Evolutionary conservation across 2,888 invertebrate species (phyloP), one percentile per base, ranked within the genome.

Genomic region (Girardia tigrina): DNA sequence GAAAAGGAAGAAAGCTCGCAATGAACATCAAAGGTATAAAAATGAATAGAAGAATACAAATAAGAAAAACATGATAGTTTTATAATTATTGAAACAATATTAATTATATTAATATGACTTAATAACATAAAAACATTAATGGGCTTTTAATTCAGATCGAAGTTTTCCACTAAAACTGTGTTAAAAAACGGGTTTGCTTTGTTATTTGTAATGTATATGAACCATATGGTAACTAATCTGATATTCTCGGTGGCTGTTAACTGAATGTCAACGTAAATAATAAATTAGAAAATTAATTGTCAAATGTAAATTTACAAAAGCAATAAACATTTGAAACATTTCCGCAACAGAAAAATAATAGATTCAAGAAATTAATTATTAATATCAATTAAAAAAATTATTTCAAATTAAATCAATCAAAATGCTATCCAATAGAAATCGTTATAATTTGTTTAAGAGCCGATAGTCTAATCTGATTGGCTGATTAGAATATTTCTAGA

Each of bases 391-490:
- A 4, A n/a, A 56, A 36, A 36, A 8, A 56, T 20, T 20, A 20
- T 20, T 16, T 56, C 23, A 20, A 12, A 56, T 20, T 56, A 56
- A 56, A 56, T 56, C 56, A 56, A 56, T 56, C 56, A 56, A 2
- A n/a, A 56, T 56, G 8, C 56, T 56, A 16, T 56, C 56, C 56
- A 56, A 56, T 56, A 56, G n/a, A 16, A 56, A 8, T 56, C 56
- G 23, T 8, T 56, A 8, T 4, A 56, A 12, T 56, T 12, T 12
- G 23, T 8, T 23, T 56, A 56, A 56, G n/a, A 56, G 56, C 56
- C 56, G 56, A 56, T 56, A 56, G 56, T 56, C n/a, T n/a, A 56
- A 56, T 20, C n/a, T 56, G 56, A 56, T 56, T 56, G 56, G 56
- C 23, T 56, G n/a, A 56, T 12, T 12, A 23, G 23, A 12, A 56